Evolutionary conservation across 2,797 vertebrate species (phyloP).

Genomic region (Alosa sapidissima): DNA sequence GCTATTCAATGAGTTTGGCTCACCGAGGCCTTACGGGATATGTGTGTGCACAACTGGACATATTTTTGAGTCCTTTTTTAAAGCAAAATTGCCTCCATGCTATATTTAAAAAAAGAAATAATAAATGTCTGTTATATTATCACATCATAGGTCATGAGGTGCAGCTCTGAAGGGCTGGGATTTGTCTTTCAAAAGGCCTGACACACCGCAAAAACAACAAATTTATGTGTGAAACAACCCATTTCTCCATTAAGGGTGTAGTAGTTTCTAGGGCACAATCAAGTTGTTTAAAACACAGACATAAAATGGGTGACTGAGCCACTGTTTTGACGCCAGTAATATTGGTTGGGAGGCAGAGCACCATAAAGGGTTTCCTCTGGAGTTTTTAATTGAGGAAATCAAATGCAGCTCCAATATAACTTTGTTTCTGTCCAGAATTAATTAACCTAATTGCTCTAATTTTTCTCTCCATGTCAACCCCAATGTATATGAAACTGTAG

Average conservation of each 20-base stretch:
- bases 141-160: background rate
- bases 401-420: conserved; percentile 49
- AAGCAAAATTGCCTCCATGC: background rate
- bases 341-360: conserved; percentile 51
- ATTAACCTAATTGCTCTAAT: conserved; percentile 55
- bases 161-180: background rate
- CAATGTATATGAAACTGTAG: conserved; percentile 47
- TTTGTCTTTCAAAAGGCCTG: background rate
- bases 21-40: background rate
- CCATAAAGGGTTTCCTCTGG: conserved; percentile 58
- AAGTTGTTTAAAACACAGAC: conserved; percentile 57
- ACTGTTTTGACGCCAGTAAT: conserved; percentile 56
- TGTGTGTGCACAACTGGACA: background rate
- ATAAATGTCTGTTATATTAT: conserved; percentile 18
- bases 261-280: conserved; percentile 51
- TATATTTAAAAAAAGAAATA: background rate
- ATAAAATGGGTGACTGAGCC: conserved; percentile 38
- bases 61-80: background rate
- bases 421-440: conserved; percentile 47
- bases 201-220: conserved; percentile 13
- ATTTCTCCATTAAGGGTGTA: conserved; percentile 40
- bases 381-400: conserved; percentile 57
- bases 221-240: conserved; percentile 35
- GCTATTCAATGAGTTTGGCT: background rate
- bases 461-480: conserved; percentile 49